A percentile compares a stretch with the other conserved stretches of the same genome.
These are phyloP conservation scores for Dromaius novaehollandiae DNA, from an alignment of 2,113 vertebrate species.

Conservation along the genomic window DNA sequence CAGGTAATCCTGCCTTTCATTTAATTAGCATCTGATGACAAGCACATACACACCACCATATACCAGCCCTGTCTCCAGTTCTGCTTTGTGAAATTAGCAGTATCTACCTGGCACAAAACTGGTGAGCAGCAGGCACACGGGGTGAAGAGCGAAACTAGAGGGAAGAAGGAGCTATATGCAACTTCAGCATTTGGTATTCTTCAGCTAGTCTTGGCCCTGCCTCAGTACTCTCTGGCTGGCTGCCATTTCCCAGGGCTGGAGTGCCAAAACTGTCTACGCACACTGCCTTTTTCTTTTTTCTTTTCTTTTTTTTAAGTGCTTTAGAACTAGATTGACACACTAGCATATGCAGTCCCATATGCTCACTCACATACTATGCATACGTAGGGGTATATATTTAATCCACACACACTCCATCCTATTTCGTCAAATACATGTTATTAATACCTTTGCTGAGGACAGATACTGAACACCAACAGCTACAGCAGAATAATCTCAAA, in stretches of 20 bases:
- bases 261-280: conserved; percentile 67
- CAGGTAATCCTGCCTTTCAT: neutral
- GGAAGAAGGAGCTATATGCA: neutral
- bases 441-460: neutral
- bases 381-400: conserved; percentile 1
- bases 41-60: neutral
- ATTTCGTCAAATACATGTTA: neutral
- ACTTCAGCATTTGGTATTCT: conserved; percentile 60
- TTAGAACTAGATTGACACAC: conserved; percentile 28
- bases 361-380: neutral
- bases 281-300: neutral
- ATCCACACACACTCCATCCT: neutral
- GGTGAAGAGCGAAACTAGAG: neutral
- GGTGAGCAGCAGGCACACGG: conserved; percentile 5
- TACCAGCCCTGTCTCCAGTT: neutral
- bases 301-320: conserved; percentile 13
- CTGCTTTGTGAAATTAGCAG: neutral
- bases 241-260: conserved; percentile 78
- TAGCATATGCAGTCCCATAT: neutral
- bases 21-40: neutral
- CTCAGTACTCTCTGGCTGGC: conserved; percentile 63
- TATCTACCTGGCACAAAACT: neutral
- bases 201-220: conserved; percentile 68
- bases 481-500: neutral
- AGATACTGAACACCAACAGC: neutral